Evolutionary conservation across 1,140 invertebrate genomes (phyloP).

Genomic region (Agrypnia vestita): DNA sequence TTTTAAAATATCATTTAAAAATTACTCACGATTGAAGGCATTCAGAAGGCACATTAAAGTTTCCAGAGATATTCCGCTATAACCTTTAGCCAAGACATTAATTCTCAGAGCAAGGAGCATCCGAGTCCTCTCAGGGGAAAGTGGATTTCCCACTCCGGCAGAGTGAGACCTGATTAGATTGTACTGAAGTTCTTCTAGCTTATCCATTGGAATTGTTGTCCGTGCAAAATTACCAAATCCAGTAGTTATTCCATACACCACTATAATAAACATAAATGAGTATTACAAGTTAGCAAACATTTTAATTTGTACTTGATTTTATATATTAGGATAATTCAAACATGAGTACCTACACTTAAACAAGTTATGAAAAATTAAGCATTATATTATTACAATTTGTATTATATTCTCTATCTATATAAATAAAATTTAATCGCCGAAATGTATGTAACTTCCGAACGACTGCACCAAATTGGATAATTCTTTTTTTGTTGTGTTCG

Average conservation of each 20-base stretch:
- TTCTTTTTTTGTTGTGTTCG: too few relatives aligned
- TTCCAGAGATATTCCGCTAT: slow-evolving; percentile 80
- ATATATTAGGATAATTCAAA: too few relatives aligned
- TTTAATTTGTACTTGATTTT: too few relatives aligned
- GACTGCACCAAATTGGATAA: too few relatives aligned
- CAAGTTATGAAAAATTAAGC: background rate
- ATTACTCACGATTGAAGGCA: slow-evolving; percentile 79
- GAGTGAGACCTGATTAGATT: slow-evolving; percentile 83
- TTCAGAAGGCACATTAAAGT: slow-evolving; percentile 79
- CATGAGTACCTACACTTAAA: too few relatives aligned
- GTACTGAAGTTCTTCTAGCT: slow-evolving; percentile 79
- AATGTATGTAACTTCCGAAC: too few relatives aligned
- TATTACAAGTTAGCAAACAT: background rate
- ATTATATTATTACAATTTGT: background rate
- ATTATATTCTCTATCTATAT: too few relatives aligned
- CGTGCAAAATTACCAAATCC: slow-evolving; percentile 85
- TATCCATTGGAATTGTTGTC: slow-evolving; percentile 75
- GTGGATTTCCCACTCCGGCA: slow-evolving; percentile 80
- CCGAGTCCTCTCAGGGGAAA: slow-evolving; percentile 77
- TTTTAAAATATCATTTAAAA: too few relatives aligned
- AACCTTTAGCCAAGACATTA: slow-evolving; percentile 83
- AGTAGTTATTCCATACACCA: slow-evolving; percentile 85
- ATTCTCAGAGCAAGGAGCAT: slow-evolving; percentile 83
- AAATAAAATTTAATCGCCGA: too few relatives aligned
- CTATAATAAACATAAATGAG: too few relatives aligned